Evolutionary conservation across 2,113 vertebrate genomes (phyloP).

Genomic region (Origma solitaria): DNA sequence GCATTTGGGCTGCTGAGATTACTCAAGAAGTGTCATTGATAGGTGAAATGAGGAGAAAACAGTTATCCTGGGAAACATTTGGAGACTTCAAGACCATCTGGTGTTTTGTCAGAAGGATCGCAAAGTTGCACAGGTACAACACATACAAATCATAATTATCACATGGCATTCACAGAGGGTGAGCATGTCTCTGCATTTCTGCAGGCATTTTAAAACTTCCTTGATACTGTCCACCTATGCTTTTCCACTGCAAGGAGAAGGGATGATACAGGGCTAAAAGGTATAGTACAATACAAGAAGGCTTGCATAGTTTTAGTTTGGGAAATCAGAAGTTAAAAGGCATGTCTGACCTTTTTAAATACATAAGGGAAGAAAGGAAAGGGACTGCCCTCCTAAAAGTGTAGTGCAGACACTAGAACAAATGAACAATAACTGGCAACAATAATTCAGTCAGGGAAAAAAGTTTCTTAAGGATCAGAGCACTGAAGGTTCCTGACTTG

Average conservation of each 20-base stretch:
- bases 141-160: not conserved
- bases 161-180: not conserved
- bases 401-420: not conserved
- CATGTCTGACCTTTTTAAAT: not conserved
- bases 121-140: not conserved
- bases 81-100: constrained; percentile 12
- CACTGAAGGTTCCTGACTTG: not conserved
- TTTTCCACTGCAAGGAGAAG: not conserved
- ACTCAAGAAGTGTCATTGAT: not conserved
- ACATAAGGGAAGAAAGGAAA: not conserved
- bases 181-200: not conserved
- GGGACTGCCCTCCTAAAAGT: not conserved
- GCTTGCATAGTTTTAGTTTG: not conserved
- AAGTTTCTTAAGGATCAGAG: not conserved
- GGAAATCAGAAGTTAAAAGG: not conserved
- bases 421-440: not conserved
- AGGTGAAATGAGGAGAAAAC: not conserved
- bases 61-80: not conserved
- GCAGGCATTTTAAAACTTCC: not conserved
- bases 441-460: not conserved
- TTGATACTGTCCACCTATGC: not conserved
- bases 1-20: not conserved
- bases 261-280: not conserved
- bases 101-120: not conserved
- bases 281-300: not conserved